Evolutionary conservation across 2,113 vertebrate species (phyloP).

Genomic region (Oryzias woworae): DNA sequence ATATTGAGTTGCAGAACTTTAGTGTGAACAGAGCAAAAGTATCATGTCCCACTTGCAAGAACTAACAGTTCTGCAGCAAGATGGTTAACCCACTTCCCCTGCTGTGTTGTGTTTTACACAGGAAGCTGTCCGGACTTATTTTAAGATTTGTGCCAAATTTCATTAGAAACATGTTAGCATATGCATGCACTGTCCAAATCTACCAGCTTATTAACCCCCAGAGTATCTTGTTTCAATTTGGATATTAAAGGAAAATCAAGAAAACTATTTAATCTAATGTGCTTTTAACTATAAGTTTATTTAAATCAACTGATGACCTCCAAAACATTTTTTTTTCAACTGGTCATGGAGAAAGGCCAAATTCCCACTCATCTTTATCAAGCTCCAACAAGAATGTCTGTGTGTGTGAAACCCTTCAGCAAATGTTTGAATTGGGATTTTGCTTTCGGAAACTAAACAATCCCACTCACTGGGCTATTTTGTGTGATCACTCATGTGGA

Average conservation of each 20-base stretch:
- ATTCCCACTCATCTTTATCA: background rate
- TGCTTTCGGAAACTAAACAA: slow-evolving; percentile 42
- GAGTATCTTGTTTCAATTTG: too few relatives aligned
- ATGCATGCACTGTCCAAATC: too few relatives aligned
- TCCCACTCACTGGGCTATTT: slow-evolving; percentile 27
- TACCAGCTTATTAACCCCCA: too few relatives aligned
- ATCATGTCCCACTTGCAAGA: too few relatives aligned
- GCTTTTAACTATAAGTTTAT: too few relatives aligned
- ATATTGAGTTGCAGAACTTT: too few relatives aligned
- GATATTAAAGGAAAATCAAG: too few relatives aligned
- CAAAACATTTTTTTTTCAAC: too few relatives aligned
- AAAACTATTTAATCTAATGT: too few relatives aligned
- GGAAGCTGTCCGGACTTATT: slow-evolving; percentile 28
- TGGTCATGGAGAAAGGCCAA: too few relatives aligned
- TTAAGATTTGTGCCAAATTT: slow-evolving; percentile 16
- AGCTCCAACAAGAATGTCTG: slow-evolving; percentile 14
- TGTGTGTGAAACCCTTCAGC: slow-evolving; percentile 16
- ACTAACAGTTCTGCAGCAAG: slow-evolving; percentile 18
- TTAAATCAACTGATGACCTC: too few relatives aligned
- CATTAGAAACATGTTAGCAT: background rate
- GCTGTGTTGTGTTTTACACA: slow-evolving; percentile 2
- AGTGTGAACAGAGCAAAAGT: too few relatives aligned
- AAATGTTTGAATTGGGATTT: slow-evolving; percentile 53
- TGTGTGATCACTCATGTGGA: slow-evolving; percentile 61
- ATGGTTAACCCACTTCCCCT: slow-evolving; percentile 18